These are phyloP conservation scores for Baccha elongata DNA, from an alignment of 2,888 invertebrate species.

Conservation along the genomic window DNA sequence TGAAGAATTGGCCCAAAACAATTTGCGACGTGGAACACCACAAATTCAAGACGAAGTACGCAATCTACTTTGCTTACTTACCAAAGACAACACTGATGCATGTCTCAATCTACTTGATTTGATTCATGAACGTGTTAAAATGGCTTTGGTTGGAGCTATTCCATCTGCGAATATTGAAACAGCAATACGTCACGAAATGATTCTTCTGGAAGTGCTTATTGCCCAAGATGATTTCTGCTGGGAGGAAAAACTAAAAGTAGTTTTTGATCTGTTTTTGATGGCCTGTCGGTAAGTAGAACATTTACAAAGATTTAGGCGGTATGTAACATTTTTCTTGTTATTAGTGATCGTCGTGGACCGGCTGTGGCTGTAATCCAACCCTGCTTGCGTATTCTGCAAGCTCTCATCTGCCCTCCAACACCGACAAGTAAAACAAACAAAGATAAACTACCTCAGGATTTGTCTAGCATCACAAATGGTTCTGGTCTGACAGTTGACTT, in stretches of 20 bases:
- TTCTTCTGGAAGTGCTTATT: conserved; percentile 92
- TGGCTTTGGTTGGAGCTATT: conserved; percentile 89
- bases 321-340: not conserved
- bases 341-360: conserved; percentile 88
- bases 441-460: conserved; percentile 83
- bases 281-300: conserved; percentile 84
- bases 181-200: conserved; percentile 94
- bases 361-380: conserved; percentile 95
- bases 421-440: conserved; percentile 84
- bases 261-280: conserved; percentile 93
- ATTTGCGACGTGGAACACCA: conserved; percentile 92
- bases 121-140: conserved; percentile 92
- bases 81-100: conserved; percentile 92
- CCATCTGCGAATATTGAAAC: conserved; percentile 89
- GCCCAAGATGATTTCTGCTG: conserved; percentile 97
- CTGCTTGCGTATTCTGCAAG: conserved; percentile 94
- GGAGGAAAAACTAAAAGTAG: conserved; percentile 95
- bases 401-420: conserved; percentile 88
- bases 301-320: not conserved
- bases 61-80: conserved; percentile 93
- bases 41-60: conserved; percentile 95
- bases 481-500: conserved; percentile 88
- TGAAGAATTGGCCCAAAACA: conserved; percentile 94
- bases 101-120: conserved; percentile 85
- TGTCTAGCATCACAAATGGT: conserved; percentile 84